These are phyloP conservation scores for Ceratosolen solmsi DNA, from an alignment of 1,140 invertebrate genomes.

Conservation along the genomic window DNA sequence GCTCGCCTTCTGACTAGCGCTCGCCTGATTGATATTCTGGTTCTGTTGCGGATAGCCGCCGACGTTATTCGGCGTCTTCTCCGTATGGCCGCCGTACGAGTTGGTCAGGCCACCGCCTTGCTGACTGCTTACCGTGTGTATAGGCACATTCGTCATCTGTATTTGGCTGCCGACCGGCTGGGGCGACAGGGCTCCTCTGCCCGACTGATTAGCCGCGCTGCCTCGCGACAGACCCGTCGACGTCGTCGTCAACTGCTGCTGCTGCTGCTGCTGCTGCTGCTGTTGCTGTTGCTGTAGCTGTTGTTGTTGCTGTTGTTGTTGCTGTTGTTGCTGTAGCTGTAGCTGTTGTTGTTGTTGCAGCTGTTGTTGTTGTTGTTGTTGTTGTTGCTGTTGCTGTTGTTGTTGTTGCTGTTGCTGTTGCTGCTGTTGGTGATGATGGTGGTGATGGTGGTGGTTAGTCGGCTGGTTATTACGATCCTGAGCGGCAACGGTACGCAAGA, in stretches of 20 bases:
- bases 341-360: background rate
- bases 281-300: background rate
- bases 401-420: too few relatives aligned
- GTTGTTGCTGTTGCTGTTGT: background rate
- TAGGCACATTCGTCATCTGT: slow-evolving; percentile 61
- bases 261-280: background rate
- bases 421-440: background rate
- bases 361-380: slow-evolving; percentile 1
- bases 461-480: slow-evolving; percentile 63
- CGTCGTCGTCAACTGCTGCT: background rate
- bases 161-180: slow-evolving; percentile 63
- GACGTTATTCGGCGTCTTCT: slow-evolving; percentile 31
- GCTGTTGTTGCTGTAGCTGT: background rate
- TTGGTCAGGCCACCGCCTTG: slow-evolving; percentile 59
- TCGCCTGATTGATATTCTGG: slow-evolving; percentile 58
- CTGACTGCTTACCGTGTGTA: slow-evolving; percentile 59
- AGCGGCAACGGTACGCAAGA: slow-evolving; percentile 66
- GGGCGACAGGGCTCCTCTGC: slow-evolving; percentile 58
- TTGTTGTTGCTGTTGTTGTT: slow-evolving; percentile 14
- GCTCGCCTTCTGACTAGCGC: slow-evolving; percentile 59
- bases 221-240: slow-evolving; percentile 55
- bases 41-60: slow-evolving; percentile 49
- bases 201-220: slow-evolving; percentile 65
- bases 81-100: slow-evolving; percentile 56
- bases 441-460: slow-evolving; percentile 30